Base-by-base conservation (phyloP, 2,113 vertebrate species). In the Australoheros scitulus region DNA sequence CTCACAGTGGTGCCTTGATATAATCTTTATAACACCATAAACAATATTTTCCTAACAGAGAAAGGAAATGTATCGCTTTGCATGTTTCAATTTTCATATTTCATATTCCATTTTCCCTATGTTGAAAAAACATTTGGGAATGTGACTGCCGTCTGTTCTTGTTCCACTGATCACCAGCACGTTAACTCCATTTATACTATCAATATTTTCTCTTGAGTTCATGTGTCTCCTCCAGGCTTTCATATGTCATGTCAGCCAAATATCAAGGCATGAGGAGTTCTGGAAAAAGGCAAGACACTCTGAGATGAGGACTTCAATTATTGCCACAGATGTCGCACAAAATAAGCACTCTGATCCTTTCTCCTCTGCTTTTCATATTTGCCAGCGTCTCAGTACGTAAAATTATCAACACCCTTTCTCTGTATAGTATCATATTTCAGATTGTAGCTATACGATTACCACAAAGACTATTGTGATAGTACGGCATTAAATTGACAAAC, bases 261-360 rank as follows among this genome's bases (percentile, higher is more conserved):
- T 79, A 77, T 91, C 59, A 81, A 81, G 79, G 68, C 63, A 22
- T 3, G 59, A 79, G 77, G 60, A 74, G 85, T 55, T 83, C 65
- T 84, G 81, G 64, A 88, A 75, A 57, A 77, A 41, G 55, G 52
- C 80, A 43, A 80, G 81, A 80, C 83, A 41, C 77, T 87, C 68
- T 75, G 72, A 24, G 80, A 86, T 80, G 78, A 78, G 82, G 77
- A 83, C 76, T 91, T 82, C 56, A 87, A 78, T 92, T 90, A 85
- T 86, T 80, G 81, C 88, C 91, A 80, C 91, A 94, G 87, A 93
- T 93, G 91, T 93, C 87, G 76, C 63, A 77, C 75, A 83, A 87
- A 88, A 80, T 74, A 68, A 24, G 52, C 2, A 50, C 70, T 83
- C 64, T 68, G 29, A 61, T 61, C 79, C 79, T 56, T 74, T 78